Evolutionary conservation across 2,113 vertebrate species (phyloP), one percentile per base, ranked within the genome.

Genomic region (Mirounga angustirostris): DNA sequence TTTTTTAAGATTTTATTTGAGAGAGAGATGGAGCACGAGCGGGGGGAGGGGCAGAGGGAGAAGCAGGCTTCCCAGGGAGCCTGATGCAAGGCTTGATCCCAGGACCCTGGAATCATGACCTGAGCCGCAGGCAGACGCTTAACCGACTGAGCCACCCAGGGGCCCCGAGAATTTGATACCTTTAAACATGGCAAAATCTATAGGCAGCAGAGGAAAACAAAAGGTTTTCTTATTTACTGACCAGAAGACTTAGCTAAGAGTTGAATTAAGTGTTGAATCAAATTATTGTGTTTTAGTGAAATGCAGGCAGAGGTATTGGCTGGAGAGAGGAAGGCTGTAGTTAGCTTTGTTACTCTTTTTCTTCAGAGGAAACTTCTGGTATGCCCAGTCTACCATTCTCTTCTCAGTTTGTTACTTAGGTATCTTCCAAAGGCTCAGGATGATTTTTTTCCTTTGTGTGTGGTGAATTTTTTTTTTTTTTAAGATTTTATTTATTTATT

Each of bases 261-360:
- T 58, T 94, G 84, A 93, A 56, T 73, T 90, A 91, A 90, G 73
- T 65, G n/a, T 24, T 95, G 81, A 61, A 79, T 65, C 67, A n/a
- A 73, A 56, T n/a, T 69, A 26, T n/a, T 90, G 43, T 79, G 95
- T 95, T 91, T 69, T 16, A 92, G 30, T 84, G 80, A 94, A 96
- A 81, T 33, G 9, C 6, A 71, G 56, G 46, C 16, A 95, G 24
- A 87, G 12, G 28, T 76, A 63, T 84, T 95, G 26, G 18, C 2
- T 40, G 4, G 33, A 46, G 61, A 52, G 4, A 95, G 73, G 46
- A 76, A 33, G 21, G 33, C 28, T 91, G 6, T 71, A 56, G 71
- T 80, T 84, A n/a, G 73, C 16, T 73, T 63, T 83, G 33, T 92
- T 74, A 67, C 1, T 80, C 40, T 50, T 92, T 50, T 84, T 88